These are phyloP conservation scores for Dryobotodes eremita DNA, from an alignment of 2,888 invertebrate genomes.

Conservation along the genomic window DNA sequence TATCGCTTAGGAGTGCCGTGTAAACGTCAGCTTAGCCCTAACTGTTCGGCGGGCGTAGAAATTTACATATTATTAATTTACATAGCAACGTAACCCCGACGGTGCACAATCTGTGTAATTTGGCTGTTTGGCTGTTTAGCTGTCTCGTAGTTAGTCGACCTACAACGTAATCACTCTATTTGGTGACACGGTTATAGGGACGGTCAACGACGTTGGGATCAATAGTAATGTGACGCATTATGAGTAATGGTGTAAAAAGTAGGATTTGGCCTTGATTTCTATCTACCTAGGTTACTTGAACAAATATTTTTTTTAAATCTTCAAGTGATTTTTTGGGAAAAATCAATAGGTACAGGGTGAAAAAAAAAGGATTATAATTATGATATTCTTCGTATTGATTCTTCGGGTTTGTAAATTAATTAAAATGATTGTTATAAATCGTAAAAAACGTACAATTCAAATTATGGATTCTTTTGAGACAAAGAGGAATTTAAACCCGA, in stretches of 20 bases:
- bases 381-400: too few species aligned
- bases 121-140: conserved; percentile 84
- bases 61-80: conserved; percentile 91
- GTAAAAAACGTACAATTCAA: neutral
- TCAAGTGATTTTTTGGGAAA: neutral
- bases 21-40: conserved; percentile 77
- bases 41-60: conserved; percentile 77
- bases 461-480: neutral
- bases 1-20: conserved; percentile 74
- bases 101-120: conserved; percentile 87
- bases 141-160: conserved; percentile 65
- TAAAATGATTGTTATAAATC: neutral
- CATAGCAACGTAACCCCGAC: conserved; percentile 80
- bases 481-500: neutral
- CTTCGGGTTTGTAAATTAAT: too few species aligned
- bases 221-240: conserved; percentile 57
- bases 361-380: neutral
- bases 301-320: neutral
- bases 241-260: conserved; percentile 34
- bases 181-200: conserved; percentile 59
- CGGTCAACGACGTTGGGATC: conserved; percentile 50
- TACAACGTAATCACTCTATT: conserved; percentile 67
- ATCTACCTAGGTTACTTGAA: neutral
- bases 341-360: neutral
- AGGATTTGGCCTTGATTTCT: conserved; percentile 24